These are phyloP conservation scores for Centruroides sculpturatus DNA, from an alignment of 1,140 invertebrate genomes.

Conservation along the genomic window DNA sequence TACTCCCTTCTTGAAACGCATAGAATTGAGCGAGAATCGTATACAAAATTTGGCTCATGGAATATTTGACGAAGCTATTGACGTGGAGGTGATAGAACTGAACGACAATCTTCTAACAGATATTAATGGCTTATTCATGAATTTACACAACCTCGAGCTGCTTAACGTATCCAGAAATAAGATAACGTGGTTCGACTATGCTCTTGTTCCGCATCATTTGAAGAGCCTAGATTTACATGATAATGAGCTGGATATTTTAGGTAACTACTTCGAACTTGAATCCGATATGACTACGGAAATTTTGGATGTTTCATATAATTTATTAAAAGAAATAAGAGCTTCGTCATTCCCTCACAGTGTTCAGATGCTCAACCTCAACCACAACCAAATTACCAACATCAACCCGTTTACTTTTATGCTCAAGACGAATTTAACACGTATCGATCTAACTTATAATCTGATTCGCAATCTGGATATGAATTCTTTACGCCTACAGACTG, in stretches of 20 bases:
- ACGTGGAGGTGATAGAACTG: slow-evolving; percentile 65
- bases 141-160: slow-evolving; percentile 65
- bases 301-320: slow-evolving; percentile 67
- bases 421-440: slow-evolving; percentile 63
- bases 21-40: slow-evolving; percentile 76
- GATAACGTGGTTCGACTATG: slow-evolving; percentile 78
- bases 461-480: slow-evolving; percentile 64
- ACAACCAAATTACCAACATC: slow-evolving; percentile 60
- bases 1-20: slow-evolving; percentile 58
- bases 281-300: slow-evolving; percentile 36
- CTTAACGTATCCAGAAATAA: slow-evolving; percentile 82
- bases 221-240: slow-evolving; percentile 80
- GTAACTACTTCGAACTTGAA: slow-evolving; percentile 65
- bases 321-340: slow-evolving; percentile 52
- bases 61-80: slow-evolving; percentile 58
- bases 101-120: slow-evolving; percentile 71
- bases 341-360: slow-evolving; percentile 56
- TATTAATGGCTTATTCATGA: slow-evolving; percentile 67
- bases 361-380: slow-evolving; percentile 59
- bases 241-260: slow-evolving; percentile 65
- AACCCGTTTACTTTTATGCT: slow-evolving; percentile 62
- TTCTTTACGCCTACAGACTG: slow-evolving; percentile 46
- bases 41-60: slow-evolving; percentile 64
- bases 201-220: slow-evolving; percentile 58
- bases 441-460: slow-evolving; percentile 78